These are phyloP conservation scores for Tangara arthus DNA, from an alignment of 2,797 vertebrate genomes.

Conservation along the genomic window DNA sequence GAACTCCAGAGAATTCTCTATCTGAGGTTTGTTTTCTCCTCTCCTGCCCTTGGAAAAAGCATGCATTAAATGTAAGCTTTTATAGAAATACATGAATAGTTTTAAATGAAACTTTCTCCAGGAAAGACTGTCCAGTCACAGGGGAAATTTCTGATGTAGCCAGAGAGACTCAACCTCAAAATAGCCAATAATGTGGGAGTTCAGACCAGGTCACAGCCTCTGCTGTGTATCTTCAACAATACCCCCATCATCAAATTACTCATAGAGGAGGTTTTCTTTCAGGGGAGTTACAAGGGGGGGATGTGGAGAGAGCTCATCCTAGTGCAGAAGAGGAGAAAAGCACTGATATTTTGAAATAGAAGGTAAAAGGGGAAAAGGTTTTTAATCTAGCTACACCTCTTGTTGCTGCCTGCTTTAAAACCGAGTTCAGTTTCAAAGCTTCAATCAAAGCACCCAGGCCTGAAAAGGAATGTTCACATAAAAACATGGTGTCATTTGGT, in stretches of 20 bases:
- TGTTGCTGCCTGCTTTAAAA: background rate
- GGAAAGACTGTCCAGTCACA: background rate
- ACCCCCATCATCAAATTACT: background rate
- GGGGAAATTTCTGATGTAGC: background rate
- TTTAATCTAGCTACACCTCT: background rate
- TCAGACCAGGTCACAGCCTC: background rate
- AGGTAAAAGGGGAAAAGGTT: background rate
- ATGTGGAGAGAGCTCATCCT: background rate
- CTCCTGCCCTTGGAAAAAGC: background rate
- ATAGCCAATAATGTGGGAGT: background rate
- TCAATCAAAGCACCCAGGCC: background rate
- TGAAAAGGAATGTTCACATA: background rate
- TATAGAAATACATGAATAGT: background rate
- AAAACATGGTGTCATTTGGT: background rate
- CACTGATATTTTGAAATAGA: background rate
- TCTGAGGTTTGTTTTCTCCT: background rate
- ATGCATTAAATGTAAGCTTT: background rate
- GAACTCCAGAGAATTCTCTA: background rate
- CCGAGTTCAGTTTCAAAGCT: background rate
- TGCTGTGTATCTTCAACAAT: background rate
- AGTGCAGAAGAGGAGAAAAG: background rate
- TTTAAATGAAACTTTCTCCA: background rate
- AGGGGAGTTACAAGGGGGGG: background rate
- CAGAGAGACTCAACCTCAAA: background rate
- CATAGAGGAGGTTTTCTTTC: background rate